A percentile compares a stretch with the other conserved stretches of the same genome.
Conservation (phyloP, 23 tunicate species). For the Phallusia fumigata region DNA sequence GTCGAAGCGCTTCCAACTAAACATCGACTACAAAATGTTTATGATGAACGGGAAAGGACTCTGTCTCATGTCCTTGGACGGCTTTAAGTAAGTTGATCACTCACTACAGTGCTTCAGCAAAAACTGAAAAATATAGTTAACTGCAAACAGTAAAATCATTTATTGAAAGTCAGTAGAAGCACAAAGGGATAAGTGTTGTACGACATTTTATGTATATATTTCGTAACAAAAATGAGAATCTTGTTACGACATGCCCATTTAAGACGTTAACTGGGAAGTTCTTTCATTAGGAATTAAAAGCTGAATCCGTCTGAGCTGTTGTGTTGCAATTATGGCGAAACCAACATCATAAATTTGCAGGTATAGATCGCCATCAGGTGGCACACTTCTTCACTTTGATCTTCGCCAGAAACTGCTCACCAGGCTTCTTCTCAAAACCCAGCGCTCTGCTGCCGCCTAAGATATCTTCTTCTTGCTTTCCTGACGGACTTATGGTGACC, state of each 20-base stretch:
- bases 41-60: conserved; percentile 70
- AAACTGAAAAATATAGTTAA: no score
- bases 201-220: no score
- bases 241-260: no score
- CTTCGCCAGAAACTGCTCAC: conserved; percentile 29
- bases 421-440: neutral
- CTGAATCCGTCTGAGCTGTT: no score
- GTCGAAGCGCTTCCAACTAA: conserved; percentile 26
- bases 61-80: conserved; percentile 59
- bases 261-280: no score
- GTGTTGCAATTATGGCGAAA: neutral
- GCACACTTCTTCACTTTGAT: conserved; percentile 57
- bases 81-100: conserved; percentile 34
- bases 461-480: neutral
- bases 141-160: no score
- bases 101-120: no score
- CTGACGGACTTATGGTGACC: neutral
- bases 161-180: no score
- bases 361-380: conserved; percentile 57
- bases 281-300: no score
- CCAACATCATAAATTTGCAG: conserved; percentile 2
- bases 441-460: neutral
- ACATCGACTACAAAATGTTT: conserved; percentile 36
- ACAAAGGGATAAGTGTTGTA: no score
- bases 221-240: no score